phyloP scores from a whole-genome alignment of 2,797 vertebrate species.

The Sebastes diploproa region DNA sequence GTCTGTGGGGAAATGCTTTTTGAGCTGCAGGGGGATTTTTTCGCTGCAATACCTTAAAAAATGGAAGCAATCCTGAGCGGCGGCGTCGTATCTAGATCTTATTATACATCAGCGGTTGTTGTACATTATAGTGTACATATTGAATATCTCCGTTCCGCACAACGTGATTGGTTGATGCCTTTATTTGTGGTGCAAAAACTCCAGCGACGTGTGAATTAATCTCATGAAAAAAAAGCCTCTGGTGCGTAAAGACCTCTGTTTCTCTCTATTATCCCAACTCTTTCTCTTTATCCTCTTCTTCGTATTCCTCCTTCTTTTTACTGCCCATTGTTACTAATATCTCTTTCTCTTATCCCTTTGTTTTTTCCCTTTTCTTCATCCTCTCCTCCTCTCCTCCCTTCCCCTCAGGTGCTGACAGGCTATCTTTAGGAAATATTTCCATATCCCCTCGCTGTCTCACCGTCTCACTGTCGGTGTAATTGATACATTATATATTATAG shows the following conservation, averaged over 20 bases:
- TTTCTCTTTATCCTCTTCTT: neutral
- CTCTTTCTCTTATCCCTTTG: neutral
- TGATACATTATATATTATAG: slow-evolving; percentile 75
- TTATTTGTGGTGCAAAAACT: neutral
- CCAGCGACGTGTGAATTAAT: too few species aligned
- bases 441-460: slow-evolving; percentile 32
- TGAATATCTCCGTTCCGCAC: neutral
- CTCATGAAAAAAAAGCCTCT: too few species aligned
- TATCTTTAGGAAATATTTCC: slow-evolving; percentile 65
- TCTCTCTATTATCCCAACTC: neutral
- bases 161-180: too few species aligned
- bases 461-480: slow-evolving; percentile 68
- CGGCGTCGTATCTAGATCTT: too few species aligned
- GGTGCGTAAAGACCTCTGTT: neutral
- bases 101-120: too few species aligned
- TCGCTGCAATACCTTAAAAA: too few species aligned
- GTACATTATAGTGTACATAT: neutral
- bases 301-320: neutral
- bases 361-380: neutral
- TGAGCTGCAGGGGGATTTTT: too few species aligned
- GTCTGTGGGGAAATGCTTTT: too few species aligned
- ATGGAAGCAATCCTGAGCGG: too few species aligned
- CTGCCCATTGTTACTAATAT: neutral
- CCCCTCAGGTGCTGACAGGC: slow-evolving; percentile 47
- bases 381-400: neutral